Conservation (phyloP, 2,113 vertebrate species). For the Esox niger region DNA sequence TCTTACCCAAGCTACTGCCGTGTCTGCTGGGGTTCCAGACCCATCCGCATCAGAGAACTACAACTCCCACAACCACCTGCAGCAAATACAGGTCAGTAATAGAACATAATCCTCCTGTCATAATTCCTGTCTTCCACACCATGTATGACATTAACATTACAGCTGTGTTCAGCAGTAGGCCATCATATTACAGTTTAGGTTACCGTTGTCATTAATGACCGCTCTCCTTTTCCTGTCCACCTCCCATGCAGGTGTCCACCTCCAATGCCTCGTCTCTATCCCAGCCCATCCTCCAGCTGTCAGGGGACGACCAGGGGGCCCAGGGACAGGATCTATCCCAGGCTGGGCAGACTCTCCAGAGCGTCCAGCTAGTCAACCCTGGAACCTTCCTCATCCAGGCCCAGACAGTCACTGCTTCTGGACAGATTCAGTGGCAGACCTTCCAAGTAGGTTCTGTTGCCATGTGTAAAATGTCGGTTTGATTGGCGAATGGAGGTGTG, state of each 20-base stretch:
- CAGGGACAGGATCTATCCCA: conserved; percentile 86
- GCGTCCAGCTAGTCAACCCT: conserved; percentile 95
- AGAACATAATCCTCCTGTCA: neutral
- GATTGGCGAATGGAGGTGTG: neutral
- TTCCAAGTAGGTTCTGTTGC: conserved; percentile 77
- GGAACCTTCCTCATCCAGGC: conserved; percentile 98
- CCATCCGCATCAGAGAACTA: conserved; percentile 86
- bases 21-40: conserved; percentile 84
- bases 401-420: conserved; percentile 94
- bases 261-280: conserved; percentile 65
- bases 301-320: conserved; percentile 85
- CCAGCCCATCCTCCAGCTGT: conserved; percentile 91
- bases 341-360: conserved; percentile 88
- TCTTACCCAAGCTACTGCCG: conserved; percentile 90
- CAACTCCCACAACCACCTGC: conserved; percentile 87
- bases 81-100: conserved; percentile 67
- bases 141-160: neutral
- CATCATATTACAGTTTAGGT: neutral
- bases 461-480: neutral
- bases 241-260: conserved; percentile 80
- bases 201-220: no score
- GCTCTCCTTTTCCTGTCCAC: no score
- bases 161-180: neutral
- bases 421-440: conserved; percentile 99
- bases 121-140: neutral